A percentile compares a stretch with the other conserved stretches of the same genome.
Conservation (phyloP, 2,888 invertebrate species). For the Tolmerus cingulatus region DNA sequence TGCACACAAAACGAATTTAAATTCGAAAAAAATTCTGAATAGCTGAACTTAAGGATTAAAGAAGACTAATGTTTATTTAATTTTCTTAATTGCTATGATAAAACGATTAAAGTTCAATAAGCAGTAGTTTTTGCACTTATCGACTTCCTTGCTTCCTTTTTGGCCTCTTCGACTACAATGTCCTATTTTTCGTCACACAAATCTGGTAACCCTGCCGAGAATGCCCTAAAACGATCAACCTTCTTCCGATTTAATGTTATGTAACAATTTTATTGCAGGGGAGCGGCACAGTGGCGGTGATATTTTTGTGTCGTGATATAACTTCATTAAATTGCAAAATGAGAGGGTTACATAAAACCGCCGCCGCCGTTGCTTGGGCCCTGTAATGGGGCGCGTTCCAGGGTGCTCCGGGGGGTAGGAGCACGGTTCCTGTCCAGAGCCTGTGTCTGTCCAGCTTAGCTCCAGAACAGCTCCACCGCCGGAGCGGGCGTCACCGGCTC, state of each 20-base stretch:
- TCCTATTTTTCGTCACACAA: no score
- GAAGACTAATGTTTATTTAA: no score
- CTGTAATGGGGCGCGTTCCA: neutral
- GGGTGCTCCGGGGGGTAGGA: neutral
- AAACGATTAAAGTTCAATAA: no score
- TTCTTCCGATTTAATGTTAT: neutral
- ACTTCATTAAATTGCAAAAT: conserved; percentile 48
- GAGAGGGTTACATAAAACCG: conserved; percentile 43
- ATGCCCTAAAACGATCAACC: neutral
- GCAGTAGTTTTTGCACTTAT: no score
- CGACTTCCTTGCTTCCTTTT: no score
- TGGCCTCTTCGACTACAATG: no score
- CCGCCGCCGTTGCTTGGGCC: neutral
- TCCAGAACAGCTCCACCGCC: neutral
- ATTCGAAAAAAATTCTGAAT: no score
- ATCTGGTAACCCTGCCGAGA: no score
- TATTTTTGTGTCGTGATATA: conserved; percentile 45
- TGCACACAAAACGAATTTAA: no score
- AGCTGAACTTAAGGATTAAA: no score
- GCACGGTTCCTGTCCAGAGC: neutral
- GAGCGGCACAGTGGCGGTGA: neutral
- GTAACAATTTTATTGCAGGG: conserved; percentile 16
- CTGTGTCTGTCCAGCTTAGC: neutral
- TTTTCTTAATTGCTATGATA: no score
- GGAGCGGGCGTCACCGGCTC: neutral